Evolutionary conservation across 1,140 invertebrate species (phyloP).

Genomic region (Ceratosolen fusciceps): DNA sequence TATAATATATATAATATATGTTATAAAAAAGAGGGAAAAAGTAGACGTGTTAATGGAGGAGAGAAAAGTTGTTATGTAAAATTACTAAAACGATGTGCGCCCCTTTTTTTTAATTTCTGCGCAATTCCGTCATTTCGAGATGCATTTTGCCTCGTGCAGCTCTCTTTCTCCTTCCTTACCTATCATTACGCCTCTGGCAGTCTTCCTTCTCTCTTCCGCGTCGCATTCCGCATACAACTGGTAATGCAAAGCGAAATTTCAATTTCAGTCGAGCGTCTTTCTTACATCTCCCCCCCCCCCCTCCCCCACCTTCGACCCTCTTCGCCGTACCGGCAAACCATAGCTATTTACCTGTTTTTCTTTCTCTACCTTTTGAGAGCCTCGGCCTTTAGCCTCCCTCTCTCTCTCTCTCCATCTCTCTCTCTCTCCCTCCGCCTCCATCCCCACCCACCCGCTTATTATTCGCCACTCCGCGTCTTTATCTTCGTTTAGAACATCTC

Average conservation of each 20-base stretch:
- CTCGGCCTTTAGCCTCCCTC: not conserved
- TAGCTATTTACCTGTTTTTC: slow-evolving; percentile 31
- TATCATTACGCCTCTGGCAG: slow-evolving; percentile 16
- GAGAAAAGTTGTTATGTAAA: not conserved
- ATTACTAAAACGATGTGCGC: not conserved
- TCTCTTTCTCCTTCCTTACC: slow-evolving; percentile 1
- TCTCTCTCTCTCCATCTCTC: not conserved
- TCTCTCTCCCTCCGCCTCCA: not conserved
- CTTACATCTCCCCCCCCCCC: not conserved
- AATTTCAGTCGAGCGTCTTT: slow-evolving; percentile 39
- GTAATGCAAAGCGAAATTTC: slow-evolving; percentile 50
- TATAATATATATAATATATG: not conserved
- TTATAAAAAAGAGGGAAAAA: not conserved
- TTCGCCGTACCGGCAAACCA: not conserved
- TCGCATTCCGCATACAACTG: slow-evolving; percentile 46
- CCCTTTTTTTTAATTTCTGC: slow-evolving; percentile 23
- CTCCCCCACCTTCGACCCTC: slow-evolving; percentile 9
- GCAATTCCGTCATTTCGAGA: slow-evolving; percentile 36
- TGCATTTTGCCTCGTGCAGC: slow-evolving; percentile 1
- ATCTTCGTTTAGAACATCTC: slow-evolving; percentile 39
- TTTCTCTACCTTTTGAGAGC: slow-evolving; percentile 30
- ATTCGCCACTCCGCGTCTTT: slow-evolving; percentile 45
- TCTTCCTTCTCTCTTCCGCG: slow-evolving; percentile 38
- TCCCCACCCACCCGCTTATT: slow-evolving; percentile 15
- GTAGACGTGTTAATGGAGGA: too few species aligned